phyloP scores from a whole-genome alignment of 2,797 vertebrate species.

The Pseudochaenichthys georgianus region DNA sequence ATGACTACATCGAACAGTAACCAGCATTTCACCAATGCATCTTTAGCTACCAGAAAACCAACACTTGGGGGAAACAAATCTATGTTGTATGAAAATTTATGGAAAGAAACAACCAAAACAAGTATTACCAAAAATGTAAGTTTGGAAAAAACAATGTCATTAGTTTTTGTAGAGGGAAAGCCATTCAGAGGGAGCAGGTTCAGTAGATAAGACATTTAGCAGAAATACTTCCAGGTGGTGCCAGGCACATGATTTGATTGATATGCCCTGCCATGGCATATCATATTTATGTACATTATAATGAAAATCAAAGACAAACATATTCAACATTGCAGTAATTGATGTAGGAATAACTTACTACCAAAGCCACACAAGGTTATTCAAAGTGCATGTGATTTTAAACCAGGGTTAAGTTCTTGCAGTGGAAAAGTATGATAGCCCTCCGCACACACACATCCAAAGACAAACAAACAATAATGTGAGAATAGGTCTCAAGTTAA shows the following conservation, averaged over 20 bases:
- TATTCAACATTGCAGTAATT: not conserved
- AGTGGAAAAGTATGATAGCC: slow-evolving; percentile 7
- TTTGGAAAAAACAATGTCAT: not conserved
- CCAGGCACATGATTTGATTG: not conserved
- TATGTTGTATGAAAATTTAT: not conserved
- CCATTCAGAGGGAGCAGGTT: not conserved
- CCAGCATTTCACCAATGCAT: not conserved
- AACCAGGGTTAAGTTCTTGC: slow-evolving; percentile 13
- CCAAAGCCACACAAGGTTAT: not conserved
- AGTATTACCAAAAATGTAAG: not conserved
- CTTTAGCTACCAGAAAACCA: not conserved
- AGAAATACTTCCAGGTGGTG: not conserved
- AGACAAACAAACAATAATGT: not conserved
- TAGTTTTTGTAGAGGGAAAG: not conserved
- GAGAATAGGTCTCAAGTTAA: too few relatives aligned
- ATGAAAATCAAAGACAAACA: not conserved
- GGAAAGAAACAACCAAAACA: not conserved
- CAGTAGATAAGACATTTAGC: not conserved
- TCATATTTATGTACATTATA: not conserved
- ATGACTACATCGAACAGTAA: not conserved
- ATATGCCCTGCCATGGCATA: not conserved
- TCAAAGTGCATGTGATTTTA: slow-evolving; percentile 1
- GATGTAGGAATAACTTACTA: not conserved
- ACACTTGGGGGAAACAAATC: not conserved
- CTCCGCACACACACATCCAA: not conserved